Conservation (phyloP, 2,113 vertebrate genomes). For the Anarrhichthys ocellatus region DNA sequence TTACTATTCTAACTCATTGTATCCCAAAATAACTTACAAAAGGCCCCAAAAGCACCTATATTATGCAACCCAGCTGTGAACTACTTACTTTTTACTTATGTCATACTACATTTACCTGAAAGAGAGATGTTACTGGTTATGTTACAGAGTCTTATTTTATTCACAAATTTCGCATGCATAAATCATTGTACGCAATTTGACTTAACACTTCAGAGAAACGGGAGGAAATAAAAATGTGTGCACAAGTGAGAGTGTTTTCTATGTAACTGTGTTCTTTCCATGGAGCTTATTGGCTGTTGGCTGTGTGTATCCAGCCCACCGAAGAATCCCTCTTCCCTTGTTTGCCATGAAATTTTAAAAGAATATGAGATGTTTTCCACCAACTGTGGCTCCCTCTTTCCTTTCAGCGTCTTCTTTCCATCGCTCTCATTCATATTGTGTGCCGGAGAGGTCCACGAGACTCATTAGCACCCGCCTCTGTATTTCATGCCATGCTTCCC, state of each 20-base stretch:
- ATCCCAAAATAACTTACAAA: too few relatives aligned
- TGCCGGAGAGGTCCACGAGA: slow-evolving; percentile 70
- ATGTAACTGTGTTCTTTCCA: neutral
- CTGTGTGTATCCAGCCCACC: slow-evolving; percentile 34
- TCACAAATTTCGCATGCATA: neutral
- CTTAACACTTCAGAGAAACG: neutral
- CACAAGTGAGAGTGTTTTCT: neutral
- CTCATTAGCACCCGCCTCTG: slow-evolving; percentile 77
- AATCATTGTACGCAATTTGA: slow-evolving; percentile 28
- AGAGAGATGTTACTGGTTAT: neutral
- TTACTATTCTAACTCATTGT: too few relatives aligned
- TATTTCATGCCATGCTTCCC: slow-evolving; percentile 74
- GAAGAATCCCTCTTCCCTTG: slow-evolving; percentile 39
- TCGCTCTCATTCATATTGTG: slow-evolving; percentile 63
- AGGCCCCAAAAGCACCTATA: too few relatives aligned
- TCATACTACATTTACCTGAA: neutral
- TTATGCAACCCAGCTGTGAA: too few relatives aligned
- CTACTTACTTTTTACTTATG: too few relatives aligned
- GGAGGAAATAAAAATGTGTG: neutral
- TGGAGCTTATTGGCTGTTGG: slow-evolving; percentile 15
- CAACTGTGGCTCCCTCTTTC: slow-evolving; percentile 49
- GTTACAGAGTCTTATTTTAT: too few relatives aligned
- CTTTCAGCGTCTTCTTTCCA: slow-evolving; percentile 47
- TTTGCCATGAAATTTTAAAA: slow-evolving; percentile 58
- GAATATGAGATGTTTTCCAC: slow-evolving; percentile 39